Base-by-base conservation (phyloP, 2,888 invertebrate genomes). In the Candidula unifasciata region DNA sequence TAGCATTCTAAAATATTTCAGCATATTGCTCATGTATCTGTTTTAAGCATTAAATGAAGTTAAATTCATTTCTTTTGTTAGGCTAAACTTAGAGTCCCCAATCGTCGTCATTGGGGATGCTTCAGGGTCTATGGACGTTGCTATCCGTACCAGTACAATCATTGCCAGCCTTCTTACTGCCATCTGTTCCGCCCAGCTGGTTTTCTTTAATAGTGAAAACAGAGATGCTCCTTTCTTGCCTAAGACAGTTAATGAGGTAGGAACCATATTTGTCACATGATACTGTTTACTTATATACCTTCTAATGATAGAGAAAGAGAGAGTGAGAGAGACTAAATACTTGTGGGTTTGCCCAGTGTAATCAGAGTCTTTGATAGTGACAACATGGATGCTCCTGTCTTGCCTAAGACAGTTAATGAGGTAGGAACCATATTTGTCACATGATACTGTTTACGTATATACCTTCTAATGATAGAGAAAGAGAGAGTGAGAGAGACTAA, bases 81-180 rank as follows among this genome's bases (percentile, higher is more conserved):
- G 92, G 57, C 86, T 93, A 37, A 89, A 91, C 1, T 85, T 94
- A 68, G 93, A 93, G 79, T 86, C 91, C 0, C 94, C 94, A 0
- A 90, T 94, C 44, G 92, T 93, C 54, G 93, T 94, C n/a, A 90
- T 93, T 35, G 94, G 93, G 8, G 94, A 94, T 88, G 92, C 92
- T 18, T 93, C 93, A 0, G 89, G 90, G 0, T 93, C 93, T n/a
- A 94, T 94, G 94, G 89, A 91, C 57, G 91, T 94, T 27, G 93
- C 94, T 44, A 93, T 94, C 74, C 87, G 91, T 37, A 94, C 93
- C 18, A 91, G 92, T 76, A 92, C 93, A 30, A 94, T 94, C 86
- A 92, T 94, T 57, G 92, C 93, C 35, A 92, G 93, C 64, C 88
- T 94, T n/a, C 87, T 94, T 27, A 91, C 92, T 0, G 92, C 93